Conservation (phyloP, 2,797 vertebrate species). For the Pogonophryne albipinna region DNA sequence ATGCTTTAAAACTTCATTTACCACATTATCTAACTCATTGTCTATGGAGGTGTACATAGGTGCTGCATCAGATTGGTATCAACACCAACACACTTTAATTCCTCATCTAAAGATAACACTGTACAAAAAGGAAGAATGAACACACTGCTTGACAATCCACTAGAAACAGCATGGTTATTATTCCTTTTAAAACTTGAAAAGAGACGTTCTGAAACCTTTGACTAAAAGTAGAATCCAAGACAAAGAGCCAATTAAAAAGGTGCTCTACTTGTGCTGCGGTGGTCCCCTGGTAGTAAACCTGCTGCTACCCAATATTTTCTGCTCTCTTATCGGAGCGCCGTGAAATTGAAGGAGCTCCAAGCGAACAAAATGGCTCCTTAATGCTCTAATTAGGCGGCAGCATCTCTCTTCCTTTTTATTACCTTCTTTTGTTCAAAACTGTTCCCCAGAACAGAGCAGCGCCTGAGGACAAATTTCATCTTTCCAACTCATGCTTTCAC, state of each 20-base stretch:
- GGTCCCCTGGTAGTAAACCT: slow-evolving; percentile 57
- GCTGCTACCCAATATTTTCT: slow-evolving; percentile 27
- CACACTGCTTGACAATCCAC: background rate
- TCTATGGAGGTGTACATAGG: background rate
- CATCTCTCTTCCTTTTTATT: slow-evolving; percentile 39
- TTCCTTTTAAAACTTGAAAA: slow-evolving; percentile 4
- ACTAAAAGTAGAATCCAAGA: slow-evolving; percentile 38
- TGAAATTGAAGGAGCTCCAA: slow-evolving; percentile 56
- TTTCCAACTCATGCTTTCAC: background rate
- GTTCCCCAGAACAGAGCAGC: slow-evolving; percentile 31
- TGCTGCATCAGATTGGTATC: background rate
- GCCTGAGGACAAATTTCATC: slow-evolving; percentile 43
- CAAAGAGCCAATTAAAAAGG: slow-evolving; percentile 68
- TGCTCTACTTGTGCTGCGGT: slow-evolving; percentile 39
- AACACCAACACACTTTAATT: background rate
- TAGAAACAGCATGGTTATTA: background rate
- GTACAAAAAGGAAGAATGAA: background rate
- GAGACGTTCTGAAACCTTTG: slow-evolving; percentile 2
- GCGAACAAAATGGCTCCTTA: slow-evolving; percentile 51
- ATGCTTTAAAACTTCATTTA: background rate
- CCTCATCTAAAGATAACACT: background rate
- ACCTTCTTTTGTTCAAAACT: slow-evolving; percentile 54
- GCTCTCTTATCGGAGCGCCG: slow-evolving; percentile 39
- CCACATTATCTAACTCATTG: background rate
- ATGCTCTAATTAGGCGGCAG: slow-evolving; percentile 59